Evolutionary conservation across 2,888 invertebrate species (phyloP).

Genomic region (Erannis defoliaria): DNA sequence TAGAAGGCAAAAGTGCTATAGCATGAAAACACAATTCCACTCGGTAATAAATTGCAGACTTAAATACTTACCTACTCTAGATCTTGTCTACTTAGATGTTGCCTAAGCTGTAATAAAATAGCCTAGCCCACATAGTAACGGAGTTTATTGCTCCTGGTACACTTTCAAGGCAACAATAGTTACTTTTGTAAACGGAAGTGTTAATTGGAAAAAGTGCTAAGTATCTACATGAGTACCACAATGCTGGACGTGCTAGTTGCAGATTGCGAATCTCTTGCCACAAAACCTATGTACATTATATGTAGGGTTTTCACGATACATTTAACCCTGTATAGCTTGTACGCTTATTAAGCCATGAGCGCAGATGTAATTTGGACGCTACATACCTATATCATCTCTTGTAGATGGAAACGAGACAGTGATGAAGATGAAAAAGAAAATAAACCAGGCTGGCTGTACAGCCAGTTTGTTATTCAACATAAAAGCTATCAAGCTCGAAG

Average conservation of each 20-base stretch:
- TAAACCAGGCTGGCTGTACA: no score
- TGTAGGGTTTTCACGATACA: no score
- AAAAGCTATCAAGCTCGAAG: neutral
- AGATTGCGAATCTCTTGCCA: neutral
- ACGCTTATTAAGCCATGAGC: no score
- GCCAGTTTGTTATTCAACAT: neutral
- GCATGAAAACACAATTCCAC: neutral
- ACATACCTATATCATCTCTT: no score
- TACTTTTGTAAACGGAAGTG: conserved; percentile 10
- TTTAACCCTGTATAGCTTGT: no score
- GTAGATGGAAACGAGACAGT: no score
- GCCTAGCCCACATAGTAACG: conserved; percentile 34
- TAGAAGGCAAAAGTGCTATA: neutral
- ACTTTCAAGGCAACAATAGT: conserved; percentile 16
- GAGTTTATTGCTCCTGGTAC: conserved; percentile 14
- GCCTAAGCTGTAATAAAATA: conserved; percentile 23
- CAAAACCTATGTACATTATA: no score
- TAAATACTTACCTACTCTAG: neutral
- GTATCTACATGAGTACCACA: neutral
- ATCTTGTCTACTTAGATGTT: no score
- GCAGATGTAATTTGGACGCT: no score
- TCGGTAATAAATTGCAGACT: neutral
- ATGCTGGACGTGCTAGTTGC: neutral
- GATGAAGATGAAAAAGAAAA: no score
- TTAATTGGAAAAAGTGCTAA: conserved; percentile 9